Evolutionary conservation across 2,113 vertebrate genomes (phyloP).

Genomic region (Vulpes ferrilata): DNA sequence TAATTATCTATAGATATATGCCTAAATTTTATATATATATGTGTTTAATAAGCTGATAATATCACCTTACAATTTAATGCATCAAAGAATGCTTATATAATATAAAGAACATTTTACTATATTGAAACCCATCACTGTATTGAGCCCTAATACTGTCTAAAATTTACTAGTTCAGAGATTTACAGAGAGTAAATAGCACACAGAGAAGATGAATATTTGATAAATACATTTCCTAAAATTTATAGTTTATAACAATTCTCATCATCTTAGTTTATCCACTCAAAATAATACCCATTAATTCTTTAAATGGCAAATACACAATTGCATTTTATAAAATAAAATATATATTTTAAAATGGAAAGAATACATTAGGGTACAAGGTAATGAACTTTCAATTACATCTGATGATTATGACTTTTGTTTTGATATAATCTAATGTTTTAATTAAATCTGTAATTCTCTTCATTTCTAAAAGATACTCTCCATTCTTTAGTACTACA

Average conservation of each 20-base stretch:
- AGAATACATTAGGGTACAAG: conserved; percentile 78
- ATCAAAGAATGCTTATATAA: background rate
- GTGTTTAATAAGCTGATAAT: background rate
- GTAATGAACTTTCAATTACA: conserved; percentile 85
- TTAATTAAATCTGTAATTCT: conserved; percentile 86
- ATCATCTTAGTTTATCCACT: conserved; percentile 69
- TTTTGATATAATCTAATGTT: conserved; percentile 86
- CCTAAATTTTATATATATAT: background rate
- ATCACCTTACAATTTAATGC: background rate
- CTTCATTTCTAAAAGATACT: conserved; percentile 82
- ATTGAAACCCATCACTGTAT: background rate
- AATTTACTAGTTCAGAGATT: background rate
- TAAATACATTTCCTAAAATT: conserved; percentile 63
- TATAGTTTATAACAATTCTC: conserved; percentile 68
- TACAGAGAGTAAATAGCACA: conserved; percentile 36
- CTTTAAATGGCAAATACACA: conserved; percentile 82
- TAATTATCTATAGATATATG: too few species aligned
- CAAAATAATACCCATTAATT: conserved; percentile 76
- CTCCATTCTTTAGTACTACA: conserved; percentile 77
- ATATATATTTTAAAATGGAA: conserved; percentile 75
- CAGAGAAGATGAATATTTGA: conserved; percentile 76
- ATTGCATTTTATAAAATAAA: conserved; percentile 58
- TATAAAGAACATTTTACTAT: background rate
- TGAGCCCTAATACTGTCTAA: background rate
- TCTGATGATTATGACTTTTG: conserved; percentile 87